Base-by-base conservation (phyloP, 53 echinoderm and acorn worm genomes). In the Zoroaster sp. region DNA sequence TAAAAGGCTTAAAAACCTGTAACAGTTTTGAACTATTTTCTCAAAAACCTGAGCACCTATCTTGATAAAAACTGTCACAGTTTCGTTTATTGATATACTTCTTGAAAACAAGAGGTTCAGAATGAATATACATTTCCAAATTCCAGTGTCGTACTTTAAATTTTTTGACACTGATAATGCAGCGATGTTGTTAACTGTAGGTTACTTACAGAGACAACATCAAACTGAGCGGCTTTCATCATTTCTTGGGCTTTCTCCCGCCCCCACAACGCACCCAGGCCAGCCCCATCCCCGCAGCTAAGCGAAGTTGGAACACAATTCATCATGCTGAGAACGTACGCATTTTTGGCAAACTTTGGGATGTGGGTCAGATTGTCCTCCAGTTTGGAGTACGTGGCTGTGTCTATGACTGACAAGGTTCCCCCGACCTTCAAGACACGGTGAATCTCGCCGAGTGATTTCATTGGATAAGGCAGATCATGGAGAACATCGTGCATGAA, bases 211-310 rank as follows among this genome's bases (percentile, higher is more conserved):
- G 93, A 42, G 66, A 87, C 68, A 4, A 95, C 72, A 21, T 78
- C 88, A 28, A 97, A 92, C 4, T 91, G 88, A 51, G 75, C 81
- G 18, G 39, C 91, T 37, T 70, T 35, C 28, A 97, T 44, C 69
- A 97, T 88, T 70, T 94, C 93, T n/a, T 51, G 66, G 4, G 94
- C 93, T 12, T 74, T 83, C 75, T 95, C 95, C 34, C 82, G 76
- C 0, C 97, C 97, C 95, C 95, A 95, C 43, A 83, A 38, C 6
- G 95, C 91, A 7, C 97, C 97, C n/a, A 97, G 66, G 5, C 90
- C 97, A 17, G 88, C 23, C 18, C 93, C 83, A 5, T 83, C 95
- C 40, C 78, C 87, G 14, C 33, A 45, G 75, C 80, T 83, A 25
- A 92, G 23, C 1, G 95, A 90, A 28, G 66, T 73, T 0, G 97